Evolutionary conservation across 2,888 invertebrate species (phyloP).

Genomic region (Ganaspis brasiliensis): DNA sequence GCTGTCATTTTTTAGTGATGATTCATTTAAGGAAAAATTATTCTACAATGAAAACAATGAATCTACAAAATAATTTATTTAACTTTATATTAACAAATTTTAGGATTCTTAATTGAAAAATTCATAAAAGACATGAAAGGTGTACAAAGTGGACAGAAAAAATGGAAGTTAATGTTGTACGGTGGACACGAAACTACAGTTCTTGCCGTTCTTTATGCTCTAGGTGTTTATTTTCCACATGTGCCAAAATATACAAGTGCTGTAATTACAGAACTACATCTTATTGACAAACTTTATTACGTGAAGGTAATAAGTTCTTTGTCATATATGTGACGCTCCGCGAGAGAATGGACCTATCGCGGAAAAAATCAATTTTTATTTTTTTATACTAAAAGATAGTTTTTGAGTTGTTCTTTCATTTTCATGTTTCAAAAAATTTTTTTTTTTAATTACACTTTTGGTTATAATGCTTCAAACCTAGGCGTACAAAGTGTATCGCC

Average conservation of each 20-base stretch:
- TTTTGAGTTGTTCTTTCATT: too few relatives aligned
- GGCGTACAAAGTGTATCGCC: too few relatives aligned
- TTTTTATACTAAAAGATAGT: too few relatives aligned
- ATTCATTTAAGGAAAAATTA: too few relatives aligned
- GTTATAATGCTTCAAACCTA: too few relatives aligned
- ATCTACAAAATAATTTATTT: not conserved
- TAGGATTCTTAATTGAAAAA: conserved; percentile 55
- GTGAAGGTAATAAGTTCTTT: conserved; percentile 74
- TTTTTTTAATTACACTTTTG: too few relatives aligned
- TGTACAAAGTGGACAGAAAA: conserved; percentile 67
- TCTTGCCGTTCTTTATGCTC: conserved; percentile 69
- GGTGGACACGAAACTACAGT: conserved; percentile 74
- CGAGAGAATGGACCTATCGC: too few relatives aligned
- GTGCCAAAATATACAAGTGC: conserved; percentile 71
- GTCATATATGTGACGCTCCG: too few relatives aligned
- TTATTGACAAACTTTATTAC: conserved; percentile 62
- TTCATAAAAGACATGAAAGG: conserved; percentile 60
- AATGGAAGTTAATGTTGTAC: conserved; percentile 71
- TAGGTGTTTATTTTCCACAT: conserved; percentile 71
- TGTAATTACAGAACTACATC: conserved; percentile 71
- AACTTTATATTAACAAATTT: not conserved
- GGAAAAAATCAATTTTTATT: too few relatives aligned
- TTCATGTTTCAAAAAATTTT: too few relatives aligned
- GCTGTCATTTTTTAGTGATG: too few relatives aligned
- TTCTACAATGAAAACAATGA: too few relatives aligned